These are phyloP conservation scores for Trachymyrmex septentrionalis DNA, from an alignment of 1,140 invertebrate species.

Conservation along the genomic window DNA sequence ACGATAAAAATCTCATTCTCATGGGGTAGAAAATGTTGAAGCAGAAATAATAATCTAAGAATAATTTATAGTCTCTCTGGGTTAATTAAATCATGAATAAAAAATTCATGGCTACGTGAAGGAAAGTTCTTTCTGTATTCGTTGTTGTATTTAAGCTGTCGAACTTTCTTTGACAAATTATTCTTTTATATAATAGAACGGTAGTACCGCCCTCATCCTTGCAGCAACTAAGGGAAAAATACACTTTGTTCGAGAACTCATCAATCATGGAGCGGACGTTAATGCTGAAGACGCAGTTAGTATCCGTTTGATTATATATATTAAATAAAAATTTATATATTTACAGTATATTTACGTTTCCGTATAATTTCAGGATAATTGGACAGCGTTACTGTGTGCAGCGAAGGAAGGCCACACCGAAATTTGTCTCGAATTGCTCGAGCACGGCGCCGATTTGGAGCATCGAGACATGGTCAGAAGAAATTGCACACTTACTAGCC, in stretches of 20 bases:
- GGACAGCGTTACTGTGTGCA: slow-evolving; percentile 96
- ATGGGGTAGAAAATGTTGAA: neutral
- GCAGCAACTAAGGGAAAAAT: slow-evolving; percentile 93
- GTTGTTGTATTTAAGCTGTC: neutral
- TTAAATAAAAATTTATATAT: slow-evolving; percentile 6
- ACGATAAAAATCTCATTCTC: neutral
- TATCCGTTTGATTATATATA: slow-evolving; percentile 16
- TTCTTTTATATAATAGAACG: slow-evolving; percentile 90
- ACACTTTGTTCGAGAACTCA: slow-evolving; percentile 93
- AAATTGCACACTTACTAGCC: slow-evolving; percentile 16
- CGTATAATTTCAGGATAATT: slow-evolving; percentile 91
- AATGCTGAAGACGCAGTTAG: slow-evolving; percentile 94
- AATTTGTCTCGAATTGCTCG: slow-evolving; percentile 93
- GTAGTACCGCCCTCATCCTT: slow-evolving; percentile 95
- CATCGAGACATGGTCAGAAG: slow-evolving; percentile 95
- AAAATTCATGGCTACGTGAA: neutral
- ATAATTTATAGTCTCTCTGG: neutral
- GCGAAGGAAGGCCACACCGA: slow-evolving; percentile 95
- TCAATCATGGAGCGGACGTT: slow-evolving; percentile 95
- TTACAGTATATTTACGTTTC: neutral
- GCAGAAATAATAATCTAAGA: neutral
- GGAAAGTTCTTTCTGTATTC: neutral
- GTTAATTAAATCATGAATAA: neutral
- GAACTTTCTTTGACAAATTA: slow-evolving; percentile 10
- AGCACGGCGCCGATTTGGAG: slow-evolving; percentile 95